Evolutionary conservation across 1,140 invertebrate genomes (phyloP), one percentile per base, ranked within the genome.

Genomic region (Leptinotarsa defecta): DNA sequence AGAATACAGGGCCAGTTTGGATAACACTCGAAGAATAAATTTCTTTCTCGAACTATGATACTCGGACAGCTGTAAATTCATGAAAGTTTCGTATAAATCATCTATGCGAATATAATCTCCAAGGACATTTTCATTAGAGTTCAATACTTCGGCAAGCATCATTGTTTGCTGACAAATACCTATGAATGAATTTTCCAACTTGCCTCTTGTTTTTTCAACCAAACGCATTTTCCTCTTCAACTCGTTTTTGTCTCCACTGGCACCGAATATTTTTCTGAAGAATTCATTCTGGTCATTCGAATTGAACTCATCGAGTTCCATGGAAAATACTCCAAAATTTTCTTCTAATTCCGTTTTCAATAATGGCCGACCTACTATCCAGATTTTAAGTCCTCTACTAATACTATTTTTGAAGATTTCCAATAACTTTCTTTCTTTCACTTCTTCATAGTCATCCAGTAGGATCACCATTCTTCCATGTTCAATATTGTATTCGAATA

Each of bases 151-250:
- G 4, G 43, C 48, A 20, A 70, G n/a, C 68, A 70, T 70, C 68
- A 70, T 70, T 6, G 68, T 70, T 49, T 70, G 68, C 48, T 70
- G 68, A 24, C 68, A 70, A 19, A 24, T 49, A 19, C 68, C 68
- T 49, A 70, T 49, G 48, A 49, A 49, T 3, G 68, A 70, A n/a
- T 48, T 52, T 70, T 70, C 43, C 6, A 70, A 24, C 19, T 20
- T 22, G 13, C 15, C n/a, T 19, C 48, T 70, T 11, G 4, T 52
- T 49, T 49, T 70, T 19, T 22, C 20, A 8, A 48, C 22, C 4
- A 70, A 13, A 17, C 20, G n/a, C n/a, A 57, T 17, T 57, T 57
- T 57, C 52, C 52, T 57, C 6, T 57, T 0, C 4, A n/a, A 17
- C 8, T 48, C 68, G 20, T 49, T 52, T 48, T 49, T 13, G 20